Percentiles rank a stretch among this genome's conserved stretches.
These are phyloP conservation scores for Melipona beecheii DNA, from an alignment of 2,888 invertebrate species.

Conservation along the genomic window DNA sequence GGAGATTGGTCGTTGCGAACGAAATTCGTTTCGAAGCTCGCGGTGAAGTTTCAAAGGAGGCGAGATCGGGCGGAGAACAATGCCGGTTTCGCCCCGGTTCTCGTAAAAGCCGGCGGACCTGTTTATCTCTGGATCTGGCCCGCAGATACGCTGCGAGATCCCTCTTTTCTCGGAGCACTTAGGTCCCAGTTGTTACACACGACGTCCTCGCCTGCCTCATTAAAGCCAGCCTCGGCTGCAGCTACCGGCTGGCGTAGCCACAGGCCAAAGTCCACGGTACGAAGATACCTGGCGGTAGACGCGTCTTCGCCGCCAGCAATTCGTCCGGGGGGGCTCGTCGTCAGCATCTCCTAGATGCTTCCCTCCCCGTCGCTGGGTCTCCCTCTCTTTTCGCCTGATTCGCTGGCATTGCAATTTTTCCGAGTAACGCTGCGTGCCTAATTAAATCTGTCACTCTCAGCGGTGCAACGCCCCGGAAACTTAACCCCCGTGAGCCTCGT, in stretches of 20 bases:
- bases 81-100: conserved; percentile 10
- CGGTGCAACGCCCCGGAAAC: conserved; percentile 28
- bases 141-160: conserved; percentile 58
- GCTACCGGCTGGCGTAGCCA: conserved; percentile 37
- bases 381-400: conserved; percentile 16
- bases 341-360: conserved; percentile 36
- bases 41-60: not conserved
- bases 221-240: conserved; percentile 58
- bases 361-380: not conserved
- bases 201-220: conserved; percentile 63
- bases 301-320: conserved; percentile 45
- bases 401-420: conserved; percentile 62
- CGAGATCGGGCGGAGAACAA: conserved; percentile 10
- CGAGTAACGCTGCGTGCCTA: conserved; percentile 63
- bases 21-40: not conserved
- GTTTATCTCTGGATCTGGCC: conserved; percentile 54
- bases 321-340: conserved; percentile 36
- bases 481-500: conserved; percentile 57
- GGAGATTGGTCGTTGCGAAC: not conserved
- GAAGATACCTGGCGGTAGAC: conserved; percentile 33
- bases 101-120: conserved; percentile 36
- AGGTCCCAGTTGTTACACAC: conserved; percentile 59
- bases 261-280: conserved; percentile 4
- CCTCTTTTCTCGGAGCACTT: conserved; percentile 52
- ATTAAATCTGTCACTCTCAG: conserved; percentile 67